Evolutionary conservation across 64 coral and sea anemone genomes (phyloP).

Genomic region (Stylophora pistillata): DNA sequence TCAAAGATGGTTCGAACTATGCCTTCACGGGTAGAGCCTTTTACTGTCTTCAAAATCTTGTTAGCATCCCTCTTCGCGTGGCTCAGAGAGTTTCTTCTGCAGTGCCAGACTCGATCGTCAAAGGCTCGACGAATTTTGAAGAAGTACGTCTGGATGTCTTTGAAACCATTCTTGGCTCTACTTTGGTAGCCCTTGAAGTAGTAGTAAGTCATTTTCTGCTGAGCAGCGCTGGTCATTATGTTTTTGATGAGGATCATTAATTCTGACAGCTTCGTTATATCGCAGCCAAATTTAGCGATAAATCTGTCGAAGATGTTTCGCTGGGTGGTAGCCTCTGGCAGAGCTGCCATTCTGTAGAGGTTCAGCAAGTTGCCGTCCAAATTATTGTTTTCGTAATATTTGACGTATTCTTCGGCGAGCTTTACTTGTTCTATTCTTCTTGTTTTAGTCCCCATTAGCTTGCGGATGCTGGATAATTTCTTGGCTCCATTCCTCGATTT

Average conservation of each 20-base stretch:
- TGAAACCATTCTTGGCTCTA: neutral
- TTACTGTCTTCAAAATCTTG: conserved; percentile 21
- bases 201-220: conserved; percentile 15
- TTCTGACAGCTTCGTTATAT: conserved; percentile 17
- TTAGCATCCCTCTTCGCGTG: conserved; percentile 3
- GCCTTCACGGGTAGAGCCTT: neutral
- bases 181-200: neutral
- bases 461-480: conserved; percentile 3
- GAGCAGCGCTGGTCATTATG: conserved; percentile 22
- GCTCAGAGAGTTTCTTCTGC: neutral
- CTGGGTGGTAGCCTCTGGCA: neutral
- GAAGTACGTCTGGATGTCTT: neutral
- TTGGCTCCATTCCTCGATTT: conserved; percentile 1
- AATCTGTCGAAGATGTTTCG: conserved; percentile 21
- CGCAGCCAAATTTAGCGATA: conserved; percentile 21
- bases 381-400: conserved; percentile 21
- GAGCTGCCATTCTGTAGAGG: conserved; percentile 29
- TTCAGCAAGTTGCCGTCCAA: conserved; percentile 11
- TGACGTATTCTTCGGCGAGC: conserved; percentile 27
- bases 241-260: conserved; percentile 26
- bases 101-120: conserved; percentile 20
- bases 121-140: conserved; percentile 22
- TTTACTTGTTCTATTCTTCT: conserved; percentile 38
- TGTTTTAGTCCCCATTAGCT: conserved; percentile 4
- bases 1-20: neutral